A percentile compares a stretch with the other conserved stretches of the same genome.
phyloP scores from a whole-genome alignment of 1,140 invertebrate species.

The Caenorhabditis inopinata region DNA sequence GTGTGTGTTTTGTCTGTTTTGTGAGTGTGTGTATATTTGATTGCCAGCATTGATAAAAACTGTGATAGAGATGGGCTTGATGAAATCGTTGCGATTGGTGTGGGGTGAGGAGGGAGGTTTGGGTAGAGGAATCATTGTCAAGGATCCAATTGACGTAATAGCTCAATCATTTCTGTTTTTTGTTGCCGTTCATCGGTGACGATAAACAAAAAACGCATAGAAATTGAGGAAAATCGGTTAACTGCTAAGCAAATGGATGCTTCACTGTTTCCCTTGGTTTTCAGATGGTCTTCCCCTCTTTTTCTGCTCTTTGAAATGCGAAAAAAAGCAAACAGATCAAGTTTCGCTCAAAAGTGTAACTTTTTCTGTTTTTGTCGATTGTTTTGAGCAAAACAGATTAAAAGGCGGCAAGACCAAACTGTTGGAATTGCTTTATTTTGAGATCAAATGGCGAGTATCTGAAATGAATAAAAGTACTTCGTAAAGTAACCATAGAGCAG shows the following conservation, averaged over 20 bases:
- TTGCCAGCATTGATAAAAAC: constrained; percentile 12
- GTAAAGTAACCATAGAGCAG: too few species aligned
- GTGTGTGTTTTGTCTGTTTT: not conserved
- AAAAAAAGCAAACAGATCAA: constrained; percentile 16
- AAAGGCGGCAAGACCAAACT: too few species aligned
- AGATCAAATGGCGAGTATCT: too few species aligned
- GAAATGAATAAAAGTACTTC: too few species aligned
- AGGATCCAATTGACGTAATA: constrained; percentile 30
- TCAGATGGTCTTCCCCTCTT: not conserved
- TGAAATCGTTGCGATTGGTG: not conserved
- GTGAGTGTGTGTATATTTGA: not conserved
- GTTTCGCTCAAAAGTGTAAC: not conserved
- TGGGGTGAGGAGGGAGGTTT: not conserved
- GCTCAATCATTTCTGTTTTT: constrained; percentile 27
- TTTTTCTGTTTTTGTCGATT: not conserved
- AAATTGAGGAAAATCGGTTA: not conserved
- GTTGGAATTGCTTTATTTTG: too few species aligned
- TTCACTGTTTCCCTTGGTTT: not conserved
- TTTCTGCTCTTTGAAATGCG: not conserved
- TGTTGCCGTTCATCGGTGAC: not conserved
- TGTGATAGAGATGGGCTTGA: not conserved
- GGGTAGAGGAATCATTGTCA: not conserved
- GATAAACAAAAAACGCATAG: not conserved
- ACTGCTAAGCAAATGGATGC: not conserved
- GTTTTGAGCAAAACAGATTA: too few species aligned